Evolutionary conservation across 35 echinoderm and acorn worm genomes (phyloP).

Genomic region (Hemicentrotus pulcherrimus): DNA sequence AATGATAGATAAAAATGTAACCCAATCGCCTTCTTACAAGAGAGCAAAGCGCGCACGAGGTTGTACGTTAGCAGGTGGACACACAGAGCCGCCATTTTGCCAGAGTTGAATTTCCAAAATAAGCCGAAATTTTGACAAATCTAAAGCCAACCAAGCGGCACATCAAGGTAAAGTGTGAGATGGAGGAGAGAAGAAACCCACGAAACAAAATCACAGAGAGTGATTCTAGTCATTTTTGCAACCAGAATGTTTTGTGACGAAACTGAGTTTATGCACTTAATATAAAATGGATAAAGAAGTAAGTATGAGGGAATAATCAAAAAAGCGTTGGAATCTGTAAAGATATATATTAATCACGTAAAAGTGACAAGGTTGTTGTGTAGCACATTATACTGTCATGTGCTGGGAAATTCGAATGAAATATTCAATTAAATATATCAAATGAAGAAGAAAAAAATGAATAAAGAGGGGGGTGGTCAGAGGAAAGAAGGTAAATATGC

Average conservation of each 20-base stretch:
- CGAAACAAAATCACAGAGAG: not conserved
- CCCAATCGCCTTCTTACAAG: not conserved
- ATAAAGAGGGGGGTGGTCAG: too few relatives aligned
- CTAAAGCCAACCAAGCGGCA: not conserved
- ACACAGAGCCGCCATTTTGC: constrained; percentile 28
- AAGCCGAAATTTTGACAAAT: not conserved
- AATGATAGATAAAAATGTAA: not conserved
- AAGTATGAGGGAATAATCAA: too few relatives aligned
- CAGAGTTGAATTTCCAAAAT: constrained; percentile 45
- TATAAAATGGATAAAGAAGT: too few relatives aligned
- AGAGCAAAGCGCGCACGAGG: not conserved
- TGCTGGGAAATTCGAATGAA: too few relatives aligned
- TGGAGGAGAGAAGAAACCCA: not conserved
- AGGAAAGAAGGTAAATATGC: too few relatives aligned
- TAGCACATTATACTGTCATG: too few relatives aligned
- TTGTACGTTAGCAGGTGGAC: not conserved
- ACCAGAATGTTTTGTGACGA: not conserved
- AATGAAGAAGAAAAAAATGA: too few relatives aligned
- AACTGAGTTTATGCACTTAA: too few relatives aligned
- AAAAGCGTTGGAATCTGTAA: too few relatives aligned
- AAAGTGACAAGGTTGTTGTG: too few relatives aligned
- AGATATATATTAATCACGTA: too few relatives aligned
- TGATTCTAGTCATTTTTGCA: not conserved
- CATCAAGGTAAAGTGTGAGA: not conserved
- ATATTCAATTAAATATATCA: too few relatives aligned